Evolutionary conservation across 1,140 invertebrate genomes (phyloP).

Genomic region (Artemia franciscana): DNA sequence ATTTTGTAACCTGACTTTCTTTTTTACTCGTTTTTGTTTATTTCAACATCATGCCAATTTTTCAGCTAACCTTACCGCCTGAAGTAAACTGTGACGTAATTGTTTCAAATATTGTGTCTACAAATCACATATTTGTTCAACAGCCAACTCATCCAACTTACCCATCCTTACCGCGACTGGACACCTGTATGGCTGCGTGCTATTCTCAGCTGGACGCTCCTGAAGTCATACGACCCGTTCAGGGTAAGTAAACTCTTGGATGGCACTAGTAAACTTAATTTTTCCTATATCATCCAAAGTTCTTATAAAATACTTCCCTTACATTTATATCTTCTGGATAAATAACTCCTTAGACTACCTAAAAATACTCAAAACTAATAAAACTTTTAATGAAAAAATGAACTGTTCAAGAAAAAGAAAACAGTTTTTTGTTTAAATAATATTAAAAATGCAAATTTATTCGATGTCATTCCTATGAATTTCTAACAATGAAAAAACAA

Average conservation of each 20-base stretch:
- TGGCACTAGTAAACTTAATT: background rate
- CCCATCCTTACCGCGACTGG: constrained; percentile 47
- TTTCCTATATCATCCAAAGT: background rate
- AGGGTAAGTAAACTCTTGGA: background rate
- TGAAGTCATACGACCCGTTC: constrained; percentile 31
- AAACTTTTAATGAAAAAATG: too few relatives aligned
- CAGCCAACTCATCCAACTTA: constrained; percentile 78
- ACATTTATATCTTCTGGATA: background rate
- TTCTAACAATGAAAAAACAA: too few relatives aligned
- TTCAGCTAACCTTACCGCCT: constrained; percentile 56
- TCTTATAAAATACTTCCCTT: background rate
- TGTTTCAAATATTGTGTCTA: constrained; percentile 54
- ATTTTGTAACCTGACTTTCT: too few relatives aligned
- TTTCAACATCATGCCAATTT: too few relatives aligned
- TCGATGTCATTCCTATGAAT: too few relatives aligned
- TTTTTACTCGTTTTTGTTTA: too few relatives aligned
- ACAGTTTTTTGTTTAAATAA: too few relatives aligned
- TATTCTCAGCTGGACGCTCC: constrained; percentile 39
- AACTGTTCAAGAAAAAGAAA: too few relatives aligned
- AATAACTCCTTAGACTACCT: background rate
- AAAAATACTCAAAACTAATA: too few relatives aligned
- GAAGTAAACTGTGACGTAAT: constrained; percentile 80
- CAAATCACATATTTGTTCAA: constrained; percentile 74
- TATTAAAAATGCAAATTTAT: too few relatives aligned
- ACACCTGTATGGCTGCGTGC: constrained; percentile 36